Percentiles rank a stretch among this genome's conserved stretches.
Conservation (phyloP, 2,113 vertebrate species). For the Crotalus helleri region DNA sequence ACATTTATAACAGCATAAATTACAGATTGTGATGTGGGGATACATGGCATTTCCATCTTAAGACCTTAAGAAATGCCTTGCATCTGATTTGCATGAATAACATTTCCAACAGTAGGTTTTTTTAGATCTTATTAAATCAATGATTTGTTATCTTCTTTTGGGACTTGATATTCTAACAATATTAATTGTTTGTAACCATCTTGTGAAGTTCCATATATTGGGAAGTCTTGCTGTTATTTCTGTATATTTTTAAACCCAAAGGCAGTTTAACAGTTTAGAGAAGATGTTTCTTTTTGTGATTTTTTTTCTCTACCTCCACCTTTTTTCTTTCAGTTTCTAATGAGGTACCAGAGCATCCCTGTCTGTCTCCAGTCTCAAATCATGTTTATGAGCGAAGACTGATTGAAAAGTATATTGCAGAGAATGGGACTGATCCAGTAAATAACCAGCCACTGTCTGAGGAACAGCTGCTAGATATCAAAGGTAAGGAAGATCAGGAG, state of each 20-base stretch:
- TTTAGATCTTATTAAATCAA: neutral
- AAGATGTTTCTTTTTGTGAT: neutral
- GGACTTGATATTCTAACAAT: neutral
- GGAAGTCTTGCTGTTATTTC: neutral
- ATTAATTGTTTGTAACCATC: neutral
- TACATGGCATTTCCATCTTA: neutral
- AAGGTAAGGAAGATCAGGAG: constrained; percentile 69
- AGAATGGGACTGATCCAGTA: constrained; percentile 94
- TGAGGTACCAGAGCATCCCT: constrained; percentile 95
- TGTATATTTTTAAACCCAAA: neutral
- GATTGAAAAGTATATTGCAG: constrained; percentile 96
- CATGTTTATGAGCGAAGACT: constrained; percentile 93
- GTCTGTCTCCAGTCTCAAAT: constrained; percentile 93
- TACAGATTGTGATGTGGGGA: neutral
- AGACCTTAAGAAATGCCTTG: neutral
- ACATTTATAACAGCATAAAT: neutral
- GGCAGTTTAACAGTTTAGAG: neutral
- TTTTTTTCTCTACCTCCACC: neutral
- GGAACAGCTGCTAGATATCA: constrained; percentile 96
- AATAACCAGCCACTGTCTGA: constrained; percentile 91
- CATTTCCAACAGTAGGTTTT: neutral
- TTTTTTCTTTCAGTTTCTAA: constrained; percentile 78
- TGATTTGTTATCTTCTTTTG: neutral
- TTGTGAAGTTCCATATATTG: neutral
- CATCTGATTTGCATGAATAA: neutral